phyloP scores from a whole-genome alignment of 2,797 vertebrate genomes.

The Myotis daubentonii region DNA sequence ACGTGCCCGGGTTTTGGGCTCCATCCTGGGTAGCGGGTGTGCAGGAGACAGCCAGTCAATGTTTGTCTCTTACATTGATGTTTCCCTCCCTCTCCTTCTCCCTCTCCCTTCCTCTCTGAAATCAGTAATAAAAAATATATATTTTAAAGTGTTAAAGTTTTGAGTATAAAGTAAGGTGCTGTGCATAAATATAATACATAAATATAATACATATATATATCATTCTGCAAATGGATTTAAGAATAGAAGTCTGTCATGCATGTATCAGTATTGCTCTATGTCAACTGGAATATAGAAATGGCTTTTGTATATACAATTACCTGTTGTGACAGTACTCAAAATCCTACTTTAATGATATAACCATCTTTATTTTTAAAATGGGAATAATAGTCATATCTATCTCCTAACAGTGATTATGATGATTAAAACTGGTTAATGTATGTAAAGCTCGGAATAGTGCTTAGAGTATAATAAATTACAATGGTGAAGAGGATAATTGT shows the following conservation, averaged over 20 bases:
- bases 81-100: background rate
- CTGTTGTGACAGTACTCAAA: background rate
- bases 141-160: background rate
- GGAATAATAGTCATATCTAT: background rate
- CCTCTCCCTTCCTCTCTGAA: background rate
- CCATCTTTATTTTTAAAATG: background rate
- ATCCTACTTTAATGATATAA: background rate
- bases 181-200: background rate
- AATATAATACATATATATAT: background rate
- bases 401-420: background rate
- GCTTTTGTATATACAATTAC: background rate
- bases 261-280: background rate
- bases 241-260: background rate
- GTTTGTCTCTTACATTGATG: background rate
- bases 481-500: background rate
- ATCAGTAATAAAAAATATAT: background rate
- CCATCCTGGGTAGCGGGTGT: background rate
- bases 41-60: background rate
- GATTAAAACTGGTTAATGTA: background rate
- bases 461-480: background rate
- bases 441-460: background rate
- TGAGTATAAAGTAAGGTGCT: background rate
- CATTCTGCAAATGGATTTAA: background rate
- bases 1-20: background rate
- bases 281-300: background rate